Conservation (phyloP, 1,140 invertebrate species). For the Sinella curviseta region DNA sequence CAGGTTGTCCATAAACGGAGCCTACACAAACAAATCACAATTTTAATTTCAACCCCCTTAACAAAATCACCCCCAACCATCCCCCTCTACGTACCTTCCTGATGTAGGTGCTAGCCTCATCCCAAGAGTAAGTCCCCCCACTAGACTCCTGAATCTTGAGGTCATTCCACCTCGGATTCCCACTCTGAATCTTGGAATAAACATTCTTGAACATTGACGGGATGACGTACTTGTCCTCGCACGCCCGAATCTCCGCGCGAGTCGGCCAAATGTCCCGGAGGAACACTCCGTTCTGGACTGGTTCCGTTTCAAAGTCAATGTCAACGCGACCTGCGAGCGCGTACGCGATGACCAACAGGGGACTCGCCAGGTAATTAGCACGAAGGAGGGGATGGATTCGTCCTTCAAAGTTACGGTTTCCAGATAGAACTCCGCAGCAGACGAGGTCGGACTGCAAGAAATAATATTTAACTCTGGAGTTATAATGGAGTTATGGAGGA, state of each 20-base stretch:
- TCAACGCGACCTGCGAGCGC: constrained; percentile 90
- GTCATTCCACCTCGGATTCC: constrained; percentile 82
- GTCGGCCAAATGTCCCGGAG: constrained; percentile 94
- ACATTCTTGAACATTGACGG: constrained; percentile 98
- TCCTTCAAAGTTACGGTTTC: constrained; percentile 97
- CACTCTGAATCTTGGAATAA: constrained; percentile 74
- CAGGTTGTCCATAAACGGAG: neutral
- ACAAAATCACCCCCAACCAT: constrained; percentile 18
- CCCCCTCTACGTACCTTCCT: no score
- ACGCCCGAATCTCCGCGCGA: constrained; percentile 73
- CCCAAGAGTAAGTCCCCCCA: constrained; percentile 89
- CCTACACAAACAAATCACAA: no score
- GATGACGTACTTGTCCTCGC: constrained; percentile 87
- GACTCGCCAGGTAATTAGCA: constrained; percentile 95
- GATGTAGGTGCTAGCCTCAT: constrained; percentile 87
- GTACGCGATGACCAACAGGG: constrained; percentile 93
- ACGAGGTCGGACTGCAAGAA: constrained; percentile 77
- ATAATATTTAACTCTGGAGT: neutral
- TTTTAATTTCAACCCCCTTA: neutral
- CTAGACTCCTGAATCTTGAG: constrained; percentile 69
- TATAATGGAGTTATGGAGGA: no score
- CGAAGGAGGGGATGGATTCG: constrained; percentile 93
- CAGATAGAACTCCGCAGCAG: constrained; percentile 90
- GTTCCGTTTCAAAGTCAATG: constrained; percentile 90
- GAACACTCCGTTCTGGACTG: constrained; percentile 74